phyloP scores from a whole-genome alignment of 2,113 vertebrate genomes.

The Pelvicachromis taeniatus region DNA sequence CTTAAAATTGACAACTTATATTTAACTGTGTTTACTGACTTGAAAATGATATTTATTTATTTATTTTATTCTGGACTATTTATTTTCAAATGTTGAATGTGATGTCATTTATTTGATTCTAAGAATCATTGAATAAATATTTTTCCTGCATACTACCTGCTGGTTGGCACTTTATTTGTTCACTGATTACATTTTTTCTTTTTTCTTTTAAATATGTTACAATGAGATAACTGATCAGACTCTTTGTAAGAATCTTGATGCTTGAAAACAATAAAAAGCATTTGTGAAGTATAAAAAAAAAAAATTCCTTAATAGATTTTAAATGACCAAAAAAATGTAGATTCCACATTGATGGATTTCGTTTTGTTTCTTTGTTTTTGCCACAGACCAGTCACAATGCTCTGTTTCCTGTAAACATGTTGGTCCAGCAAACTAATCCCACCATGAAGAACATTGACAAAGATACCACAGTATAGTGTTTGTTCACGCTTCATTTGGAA shows the following conservation, averaged over 20 bases:
- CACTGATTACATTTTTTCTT: fast-evolving
- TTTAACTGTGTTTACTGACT: constrained; percentile 12
- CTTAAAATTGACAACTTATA: neutral
- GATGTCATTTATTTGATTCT: neutral
- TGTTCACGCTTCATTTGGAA: constrained; percentile 12
- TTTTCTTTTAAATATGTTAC: neutral
- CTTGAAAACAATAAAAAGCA: neutral
- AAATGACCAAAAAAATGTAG: neutral
- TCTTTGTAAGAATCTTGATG: neutral
- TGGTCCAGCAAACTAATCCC: neutral
- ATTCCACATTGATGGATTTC: neutral
- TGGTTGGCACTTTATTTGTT: neutral
- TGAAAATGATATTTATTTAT: constrained; percentile 35
- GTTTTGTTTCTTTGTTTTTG: neutral
- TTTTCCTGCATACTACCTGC: constrained; percentile 10
- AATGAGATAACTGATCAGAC: neutral
- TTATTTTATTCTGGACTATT: constrained; percentile 26
- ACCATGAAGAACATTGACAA: neutral
- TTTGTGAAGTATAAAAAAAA: neutral
- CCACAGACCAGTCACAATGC: neutral
- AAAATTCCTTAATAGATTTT: neutral
- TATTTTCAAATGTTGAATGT: constrained; percentile 47
- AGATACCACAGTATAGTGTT: neutral
- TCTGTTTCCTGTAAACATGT: neutral
- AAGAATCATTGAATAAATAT: constrained; percentile 43